Base-by-base conservation (phyloP, 35 echinoderm and acorn worm genomes). In the Heliocidaris tuberculata region DNA sequence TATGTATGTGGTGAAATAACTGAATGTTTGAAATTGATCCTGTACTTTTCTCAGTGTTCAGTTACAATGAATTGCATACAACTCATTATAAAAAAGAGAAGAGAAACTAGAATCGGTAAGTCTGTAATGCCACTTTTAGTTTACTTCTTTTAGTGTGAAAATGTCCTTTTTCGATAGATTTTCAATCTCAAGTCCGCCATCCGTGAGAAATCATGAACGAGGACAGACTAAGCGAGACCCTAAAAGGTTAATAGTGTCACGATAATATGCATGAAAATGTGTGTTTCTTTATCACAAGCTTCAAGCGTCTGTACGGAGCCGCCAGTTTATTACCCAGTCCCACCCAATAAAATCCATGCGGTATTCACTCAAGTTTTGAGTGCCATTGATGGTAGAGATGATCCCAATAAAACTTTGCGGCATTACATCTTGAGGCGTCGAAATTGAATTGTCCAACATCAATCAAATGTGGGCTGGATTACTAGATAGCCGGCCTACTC, bases 161-260 rank as follows among this genome's bases (percentile, higher is more conserved):
- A 56, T 12, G 52, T 56, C 52, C 10, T 56, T 56, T 52, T 56
- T 12, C 9, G 10, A 56, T 56, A 56, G 15, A 56, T 56, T 56
- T 15, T 56, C 52, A 11, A n/a, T 24, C 27, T 78, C 65, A 7
- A 78, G 65, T 78, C 19, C 21, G 21, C 21, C 19, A 21, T 78
- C 27, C 65, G 4, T 3, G 8, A 27, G 65, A 78, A 78, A 78
- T 78, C 65, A 78, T 78, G 65, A 78, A n/a, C 27, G 65, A n/a
- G 6, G 8, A 27, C 11, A 56, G 65, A 78, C 65, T 21, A n/a
- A 21, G 0, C 65, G 27, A 78, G 65, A n/a, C 65, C 65, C 65
- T n/a, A 78, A 78, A 27, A 78, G 65, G 65, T 78, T 78, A 78
- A 78, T 78, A 78, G 65, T 78, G 65, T 78, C 65, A 78, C 17